Evolutionary conservation across 2,113 vertebrate genomes (phyloP), one percentile per base, ranked within the genome.

Genomic region (Seriola dumerili): DNA sequence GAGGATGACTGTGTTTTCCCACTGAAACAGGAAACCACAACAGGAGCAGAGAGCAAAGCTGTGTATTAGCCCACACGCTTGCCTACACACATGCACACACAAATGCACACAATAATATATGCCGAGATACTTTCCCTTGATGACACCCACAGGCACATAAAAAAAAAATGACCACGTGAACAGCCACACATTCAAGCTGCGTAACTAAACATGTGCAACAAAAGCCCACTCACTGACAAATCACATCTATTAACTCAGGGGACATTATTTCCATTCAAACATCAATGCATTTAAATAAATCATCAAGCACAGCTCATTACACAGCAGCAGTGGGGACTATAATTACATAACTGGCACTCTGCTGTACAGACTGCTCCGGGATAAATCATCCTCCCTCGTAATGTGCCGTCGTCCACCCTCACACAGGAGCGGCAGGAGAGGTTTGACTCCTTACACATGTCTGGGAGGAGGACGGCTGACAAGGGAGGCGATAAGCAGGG

Each of bases 331-430:
- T 1, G 54, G 82, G 88, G 80, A 76, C 61, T 57, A n/a, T 84
- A 40, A 85, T 93, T 89, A 92, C 88, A 90, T 90, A 90, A 94
- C 54, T 61, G 62, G 16, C 77, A 65, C 58, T 78, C 84, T 77
- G 87, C 61, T 87, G 69, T 85, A 82, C 85, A 84, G 73, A 88
- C 61, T 66, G 80, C 88, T 84, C 42, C 0, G 21, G 32, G 72
- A 54, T 82, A 84, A 85, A 80, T 87, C 84, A 82, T 86, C 75
- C 58, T 50, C 74, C 68, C 40, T 85, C 75, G 74, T 85, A 77
- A 86, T 78, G 70, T 69, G 44, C 74, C 25, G 17, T 54, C 16
- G 44, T 64, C 75, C 77, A 65, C 62, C 50, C 71, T 83, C 71
- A 63, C 72, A 74, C 58, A 6, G 80, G 38, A 77, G 69, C 21